Conservation (phyloP, 2,797 vertebrate species). For the Rhabdomys pumilio region DNA sequence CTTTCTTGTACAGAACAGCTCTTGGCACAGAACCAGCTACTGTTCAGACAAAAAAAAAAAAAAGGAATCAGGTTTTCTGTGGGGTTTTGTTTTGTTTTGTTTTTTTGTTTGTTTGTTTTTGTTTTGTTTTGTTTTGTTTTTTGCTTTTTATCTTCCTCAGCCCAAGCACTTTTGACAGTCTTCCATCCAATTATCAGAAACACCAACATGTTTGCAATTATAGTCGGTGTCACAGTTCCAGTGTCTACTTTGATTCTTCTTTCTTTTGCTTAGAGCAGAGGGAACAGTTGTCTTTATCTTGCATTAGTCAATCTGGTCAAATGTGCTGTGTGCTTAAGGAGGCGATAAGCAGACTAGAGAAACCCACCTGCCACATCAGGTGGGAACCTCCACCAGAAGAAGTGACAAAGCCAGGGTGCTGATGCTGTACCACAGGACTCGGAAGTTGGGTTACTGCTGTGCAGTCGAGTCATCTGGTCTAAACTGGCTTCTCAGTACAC, state of each 20-base stretch:
- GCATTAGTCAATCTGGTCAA: constrained; percentile 6
- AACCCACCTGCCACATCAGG: neutral
- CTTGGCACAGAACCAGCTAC: constrained; percentile 61
- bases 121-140: neutral
- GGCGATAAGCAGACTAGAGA: constrained; percentile 25
- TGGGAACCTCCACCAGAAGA: neutral
- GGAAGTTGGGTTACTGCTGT: neutral
- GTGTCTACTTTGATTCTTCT: neutral
- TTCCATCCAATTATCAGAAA: constrained; percentile 38
- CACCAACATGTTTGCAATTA: constrained; percentile 43
- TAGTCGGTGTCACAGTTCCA: constrained; percentile 50
- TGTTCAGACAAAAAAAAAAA: constrained; percentile 24
- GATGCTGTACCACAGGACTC: neutral
- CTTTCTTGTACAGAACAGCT: neutral
- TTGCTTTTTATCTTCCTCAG: constrained; percentile 52
- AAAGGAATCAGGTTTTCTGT: neutral
- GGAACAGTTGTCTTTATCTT: constrained; percentile 42
- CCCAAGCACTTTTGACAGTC: constrained; percentile 46
- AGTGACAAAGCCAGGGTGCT: neutral
- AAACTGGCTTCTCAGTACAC: neutral
- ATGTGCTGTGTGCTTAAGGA: neutral
- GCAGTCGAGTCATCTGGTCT: neutral
- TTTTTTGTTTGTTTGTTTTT: neutral
- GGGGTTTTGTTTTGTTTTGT: neutral
- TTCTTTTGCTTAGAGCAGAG: neutral